Evolutionary conservation across 2,888 invertebrate species (phyloP), one percentile per base, ranked within the genome.

Genomic region (Tipula confusa): DNA sequence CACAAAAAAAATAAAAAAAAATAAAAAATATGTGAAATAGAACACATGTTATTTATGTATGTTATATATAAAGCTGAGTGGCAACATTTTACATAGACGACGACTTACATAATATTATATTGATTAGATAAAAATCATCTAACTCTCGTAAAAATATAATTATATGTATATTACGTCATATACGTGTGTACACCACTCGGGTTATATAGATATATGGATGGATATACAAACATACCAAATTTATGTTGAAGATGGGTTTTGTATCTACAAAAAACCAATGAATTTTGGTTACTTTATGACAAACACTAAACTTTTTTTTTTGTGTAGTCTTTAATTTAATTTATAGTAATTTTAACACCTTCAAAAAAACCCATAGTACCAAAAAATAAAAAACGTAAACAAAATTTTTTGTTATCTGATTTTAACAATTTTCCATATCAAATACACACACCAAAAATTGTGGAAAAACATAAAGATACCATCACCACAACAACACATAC

Each of bases 251-350:
- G n/a, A n/a, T n/a, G n/a, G n/a, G n/a, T n/a, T n/a, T 33, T 24
- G 24, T 64, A 15, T 24, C n/a, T n/a, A n/a, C n/a, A n/a, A 64
- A 24, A 64, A 64, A 64, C 64, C 64, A 64, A 64, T 24, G 64
- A 64, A 64, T 64, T 64, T 64, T 64, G 64, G 64, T 64, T 64
- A 64, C 64, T 64, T 64, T 64, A 64, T 64, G 64, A 64, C 64
- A 64, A 64, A 64, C 64, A 64, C 18, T 64, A 64, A 64, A 64
- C 24, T 64, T 64, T 64, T 18, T 64, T 43, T 43, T 43, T 43
- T 64, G 18, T 43, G n/a, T n/a, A 43, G 64, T 64, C 64, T 64
- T 64, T 64, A 64, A 64, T 64, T 64, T 64, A 64, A 64, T 64
- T 64, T 64, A 64, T 64, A 64, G 64, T 64, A 64, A 64, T 64